Evolutionary conservation across 2,113 vertebrate genomes (phyloP).

Genomic region (Trichechus manatus): DNA sequence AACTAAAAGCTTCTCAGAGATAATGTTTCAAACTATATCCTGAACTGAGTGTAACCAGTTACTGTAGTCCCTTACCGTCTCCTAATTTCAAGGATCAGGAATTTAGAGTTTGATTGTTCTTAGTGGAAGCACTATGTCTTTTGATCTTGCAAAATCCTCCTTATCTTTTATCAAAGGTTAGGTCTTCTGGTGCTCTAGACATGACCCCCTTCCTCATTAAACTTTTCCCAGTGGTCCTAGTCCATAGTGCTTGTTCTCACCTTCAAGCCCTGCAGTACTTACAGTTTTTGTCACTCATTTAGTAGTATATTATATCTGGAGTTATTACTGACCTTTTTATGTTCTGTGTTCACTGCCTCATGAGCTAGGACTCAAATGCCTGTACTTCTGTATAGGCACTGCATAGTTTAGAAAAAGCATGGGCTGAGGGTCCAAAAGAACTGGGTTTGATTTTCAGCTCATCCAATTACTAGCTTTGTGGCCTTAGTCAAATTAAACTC

Average conservation of each 20-base stretch:
- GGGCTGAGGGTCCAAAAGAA: not conserved
- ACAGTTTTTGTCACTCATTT: not conserved
- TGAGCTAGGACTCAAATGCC: not conserved
- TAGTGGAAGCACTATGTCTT: not conserved
- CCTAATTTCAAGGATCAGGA: conserved; percentile 6
- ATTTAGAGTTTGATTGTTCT: not conserved
- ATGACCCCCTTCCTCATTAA: not conserved
- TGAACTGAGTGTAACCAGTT: not conserved
- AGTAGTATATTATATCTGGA: not conserved
- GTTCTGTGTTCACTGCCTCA: not conserved
- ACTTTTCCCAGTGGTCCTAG: not conserved
- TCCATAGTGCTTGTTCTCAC: not conserved
- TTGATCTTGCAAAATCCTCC: conserved; percentile 33
- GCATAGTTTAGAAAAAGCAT: not conserved
- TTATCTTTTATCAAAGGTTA: not conserved
- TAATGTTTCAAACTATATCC: not conserved
- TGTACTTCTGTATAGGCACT: not conserved
- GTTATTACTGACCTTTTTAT: not conserved
- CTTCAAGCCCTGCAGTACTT: not conserved
- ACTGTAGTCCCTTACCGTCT: not conserved
- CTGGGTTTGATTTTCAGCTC: not conserved
- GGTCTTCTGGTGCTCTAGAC: not conserved
- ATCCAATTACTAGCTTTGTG: not conserved
- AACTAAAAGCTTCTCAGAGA: not conserved
- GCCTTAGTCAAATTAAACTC: not conserved